Percentiles rank a stretch among this genome's conserved stretches.
phyloP scores from a whole-genome alignment of 1,140 invertebrate genomes.

The Musca domestica region DNA sequence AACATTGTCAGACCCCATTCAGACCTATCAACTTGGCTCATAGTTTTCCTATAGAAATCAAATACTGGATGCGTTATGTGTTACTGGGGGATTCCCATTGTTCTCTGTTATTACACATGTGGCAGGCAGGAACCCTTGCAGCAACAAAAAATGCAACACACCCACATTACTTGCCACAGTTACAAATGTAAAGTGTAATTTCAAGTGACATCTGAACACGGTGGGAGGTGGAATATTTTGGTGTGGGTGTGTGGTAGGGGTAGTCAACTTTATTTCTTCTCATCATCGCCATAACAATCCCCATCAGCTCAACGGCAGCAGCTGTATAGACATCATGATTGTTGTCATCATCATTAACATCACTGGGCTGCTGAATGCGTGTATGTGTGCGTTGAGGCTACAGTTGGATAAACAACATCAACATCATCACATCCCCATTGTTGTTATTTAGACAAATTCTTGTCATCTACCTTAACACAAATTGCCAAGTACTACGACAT shows the following conservation, averaged over 20 bases:
- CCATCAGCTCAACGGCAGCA: not conserved
- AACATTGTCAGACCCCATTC: not conserved
- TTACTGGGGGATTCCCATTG: no score
- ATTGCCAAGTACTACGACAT: conserved; percentile 2
- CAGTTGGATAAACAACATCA: no score
- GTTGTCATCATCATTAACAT: conserved; percentile 5
- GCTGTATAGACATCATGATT: not conserved
- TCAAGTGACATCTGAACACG: conserved; percentile 11
- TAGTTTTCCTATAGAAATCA: not conserved
- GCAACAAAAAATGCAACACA: not conserved
- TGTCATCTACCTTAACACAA: conserved; percentile 18
- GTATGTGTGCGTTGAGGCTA: not conserved
- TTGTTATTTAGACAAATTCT: conserved; percentile 13
- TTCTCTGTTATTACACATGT: no score
- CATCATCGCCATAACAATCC: not conserved
- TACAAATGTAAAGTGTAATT: conserved; percentile 20
- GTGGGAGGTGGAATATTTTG: no score
- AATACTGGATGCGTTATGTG: conserved; percentile 4
- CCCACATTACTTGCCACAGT: conserved; percentile 1
- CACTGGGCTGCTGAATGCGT: not conserved
- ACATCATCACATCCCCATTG: no score
- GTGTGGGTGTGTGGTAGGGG: no score
- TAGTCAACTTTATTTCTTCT: not conserved
- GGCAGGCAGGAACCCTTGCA: not conserved
- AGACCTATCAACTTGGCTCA: not conserved